Percentiles rank a stretch among this genome's conserved stretches.
Conservation (phyloP, 2,888 invertebrate species). For the Chalcosyrphus nemorum region DNA sequence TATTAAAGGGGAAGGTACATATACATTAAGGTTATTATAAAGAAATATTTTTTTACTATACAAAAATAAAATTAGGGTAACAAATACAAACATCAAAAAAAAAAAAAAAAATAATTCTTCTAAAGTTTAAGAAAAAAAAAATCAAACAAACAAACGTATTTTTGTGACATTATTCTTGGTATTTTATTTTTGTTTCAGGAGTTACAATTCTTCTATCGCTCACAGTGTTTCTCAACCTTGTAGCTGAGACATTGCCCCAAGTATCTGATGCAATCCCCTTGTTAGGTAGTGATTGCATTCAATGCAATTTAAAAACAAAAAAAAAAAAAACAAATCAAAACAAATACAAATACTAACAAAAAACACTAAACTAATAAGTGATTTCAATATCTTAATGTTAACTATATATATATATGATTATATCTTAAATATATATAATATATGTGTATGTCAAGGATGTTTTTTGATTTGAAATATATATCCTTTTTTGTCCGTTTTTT, state of each 20-base stretch:
- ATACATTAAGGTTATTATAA: background rate
- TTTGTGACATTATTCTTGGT: conserved; percentile 71
- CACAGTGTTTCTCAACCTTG: conserved; percentile 99
- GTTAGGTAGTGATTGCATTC: conserved; percentile 92
- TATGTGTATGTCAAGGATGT: conserved; percentile 72
- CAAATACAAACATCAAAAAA: conserved; percentile 9
- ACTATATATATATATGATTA: conserved; percentile 57
- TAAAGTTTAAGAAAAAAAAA: conserved; percentile 8
- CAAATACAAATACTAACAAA: conserved; percentile 27
- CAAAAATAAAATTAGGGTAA: background rate
- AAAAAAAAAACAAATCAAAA: conserved; percentile 74
- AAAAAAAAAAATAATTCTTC: conserved; percentile 26
- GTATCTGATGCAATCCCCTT: conserved; percentile 99
- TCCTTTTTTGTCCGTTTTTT: conserved; percentile 39
- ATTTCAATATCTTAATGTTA: conserved; percentile 49
- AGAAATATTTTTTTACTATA: background rate
- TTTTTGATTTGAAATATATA: conserved; percentile 38
- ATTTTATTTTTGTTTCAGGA: conserved; percentile 88
- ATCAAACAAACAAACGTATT: conserved; percentile 14
- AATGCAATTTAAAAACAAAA: conserved; percentile 81
- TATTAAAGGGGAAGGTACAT: background rate
- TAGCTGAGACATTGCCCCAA: conserved; percentile 99
- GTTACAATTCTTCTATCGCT: conserved; percentile 99
- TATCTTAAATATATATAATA: conserved; percentile 60
- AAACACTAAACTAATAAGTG: conserved; percentile 42